Evolutionary conservation across 1,140 invertebrate genomes (phyloP).

Genomic region (Asobara japonica): DNA sequence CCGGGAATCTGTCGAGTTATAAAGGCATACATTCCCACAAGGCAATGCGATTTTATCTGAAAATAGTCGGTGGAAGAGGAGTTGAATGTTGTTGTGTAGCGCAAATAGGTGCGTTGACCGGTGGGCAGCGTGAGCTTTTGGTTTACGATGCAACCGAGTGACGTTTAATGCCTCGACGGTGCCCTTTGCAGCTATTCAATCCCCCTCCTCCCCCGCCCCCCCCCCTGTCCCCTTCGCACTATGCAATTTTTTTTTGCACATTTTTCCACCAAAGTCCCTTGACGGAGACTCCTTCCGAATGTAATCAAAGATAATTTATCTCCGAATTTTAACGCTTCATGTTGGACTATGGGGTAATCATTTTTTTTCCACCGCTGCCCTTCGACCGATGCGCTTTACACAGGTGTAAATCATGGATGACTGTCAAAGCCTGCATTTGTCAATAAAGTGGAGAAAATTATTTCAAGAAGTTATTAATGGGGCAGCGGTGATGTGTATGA

Average conservation of each 20-base stretch:
- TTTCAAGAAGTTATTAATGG: neutral
- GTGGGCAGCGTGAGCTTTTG: conserved; percentile 23
- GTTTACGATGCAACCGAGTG: conserved; percentile 22
- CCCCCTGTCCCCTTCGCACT: neutral
- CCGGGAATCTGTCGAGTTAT: conserved; percentile 14
- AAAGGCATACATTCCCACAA: neutral
- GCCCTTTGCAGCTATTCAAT: conserved; percentile 24
- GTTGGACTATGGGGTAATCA: neutral
- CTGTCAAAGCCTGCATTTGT: neutral
- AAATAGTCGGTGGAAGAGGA: neutral
- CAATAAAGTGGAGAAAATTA: neutral
- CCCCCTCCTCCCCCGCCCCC: too few relatives aligned
- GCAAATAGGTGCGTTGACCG: conserved; percentile 28
- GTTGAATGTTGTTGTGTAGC: neutral
- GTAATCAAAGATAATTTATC: conserved; percentile 24
- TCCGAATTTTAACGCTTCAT: neutral
- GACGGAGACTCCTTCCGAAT: conserved; percentile 2
- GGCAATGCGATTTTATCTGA: conserved; percentile 8
- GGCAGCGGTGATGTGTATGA: neutral
- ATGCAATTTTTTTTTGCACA: conserved; percentile 6
- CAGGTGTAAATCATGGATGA: neutral
- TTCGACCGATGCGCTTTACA: neutral
- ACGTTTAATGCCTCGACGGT: conserved; percentile 31
- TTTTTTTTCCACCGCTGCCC: neutral
- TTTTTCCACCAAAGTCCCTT: neutral